These are phyloP conservation scores for Emydocephalus ijimae DNA, from an alignment of 2,113 vertebrate genomes.

Conservation along the genomic window DNA sequence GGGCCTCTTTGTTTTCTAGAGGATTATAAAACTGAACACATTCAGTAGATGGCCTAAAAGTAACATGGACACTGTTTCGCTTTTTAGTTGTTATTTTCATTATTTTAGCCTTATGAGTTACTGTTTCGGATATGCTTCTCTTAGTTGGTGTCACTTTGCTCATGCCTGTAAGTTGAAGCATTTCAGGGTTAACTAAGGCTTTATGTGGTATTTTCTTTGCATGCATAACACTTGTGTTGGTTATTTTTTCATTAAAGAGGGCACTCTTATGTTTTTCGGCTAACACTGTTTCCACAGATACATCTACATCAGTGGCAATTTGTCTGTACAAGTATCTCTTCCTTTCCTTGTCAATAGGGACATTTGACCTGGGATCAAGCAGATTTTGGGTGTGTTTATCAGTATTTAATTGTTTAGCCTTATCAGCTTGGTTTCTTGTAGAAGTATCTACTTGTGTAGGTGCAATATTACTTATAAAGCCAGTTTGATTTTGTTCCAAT, in stretches of 20 bases:
- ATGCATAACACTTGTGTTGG: slow-evolving; percentile 59
- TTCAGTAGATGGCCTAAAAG: slow-evolving; percentile 94
- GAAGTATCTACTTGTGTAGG: slow-evolving; percentile 66
- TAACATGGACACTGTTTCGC: slow-evolving; percentile 87
- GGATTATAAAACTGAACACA: slow-evolving; percentile 96
- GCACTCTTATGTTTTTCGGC: slow-evolving; percentile 64
- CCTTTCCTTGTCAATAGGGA: slow-evolving; percentile 67
- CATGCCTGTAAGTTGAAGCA: slow-evolving; percentile 63
- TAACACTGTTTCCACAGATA: slow-evolving; percentile 61
- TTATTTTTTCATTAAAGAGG: slow-evolving; percentile 68
- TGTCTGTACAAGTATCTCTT: slow-evolving; percentile 73
- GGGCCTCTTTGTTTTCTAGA: slow-evolving; percentile 91
- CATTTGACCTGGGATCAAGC: slow-evolving; percentile 58
- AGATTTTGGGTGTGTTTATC: slow-evolving; percentile 56
- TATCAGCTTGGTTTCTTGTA: slow-evolving; percentile 64
- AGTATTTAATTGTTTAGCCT: slow-evolving; percentile 62
- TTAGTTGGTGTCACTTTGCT: slow-evolving; percentile 76
- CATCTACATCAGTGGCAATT: slow-evolving; percentile 71
- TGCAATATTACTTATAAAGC: slow-evolving; percentile 65
- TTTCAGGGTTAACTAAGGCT: slow-evolving; percentile 67
- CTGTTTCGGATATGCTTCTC: slow-evolving; percentile 77
- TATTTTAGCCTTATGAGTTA: slow-evolving; percentile 78
- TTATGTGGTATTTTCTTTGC: slow-evolving; percentile 74
- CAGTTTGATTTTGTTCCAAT: slow-evolving; percentile 66
- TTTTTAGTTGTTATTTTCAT: slow-evolving; percentile 80